Evolutionary conservation across 1,140 invertebrate species (phyloP).

Genomic region (Aphaenogaster ashmeadi): DNA sequence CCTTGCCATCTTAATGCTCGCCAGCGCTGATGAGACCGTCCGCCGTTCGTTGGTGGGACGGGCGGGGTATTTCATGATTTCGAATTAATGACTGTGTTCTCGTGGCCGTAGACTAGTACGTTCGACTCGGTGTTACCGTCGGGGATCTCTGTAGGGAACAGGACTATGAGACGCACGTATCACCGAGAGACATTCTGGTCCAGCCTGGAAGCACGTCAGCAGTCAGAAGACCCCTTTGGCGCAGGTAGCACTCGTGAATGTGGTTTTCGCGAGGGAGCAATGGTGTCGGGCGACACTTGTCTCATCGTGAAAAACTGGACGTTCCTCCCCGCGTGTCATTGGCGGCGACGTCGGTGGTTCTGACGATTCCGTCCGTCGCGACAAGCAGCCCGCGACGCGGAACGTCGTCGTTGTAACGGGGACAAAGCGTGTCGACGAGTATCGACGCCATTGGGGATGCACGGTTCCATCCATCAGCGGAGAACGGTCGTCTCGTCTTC

Average conservation of each 20-base stretch:
- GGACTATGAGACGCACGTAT: constrained; percentile 42
- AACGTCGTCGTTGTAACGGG: neutral
- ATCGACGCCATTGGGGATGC: constrained; percentile 76
- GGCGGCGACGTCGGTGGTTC: constrained; percentile 65
- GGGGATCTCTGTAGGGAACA: neutral
- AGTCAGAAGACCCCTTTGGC: constrained; percentile 62
- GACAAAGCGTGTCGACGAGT: constrained; percentile 18
- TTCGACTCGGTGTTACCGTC: neutral
- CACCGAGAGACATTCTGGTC: constrained; percentile 56
- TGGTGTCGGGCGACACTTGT: constrained; percentile 83
- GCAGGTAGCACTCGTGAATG: constrained; percentile 71
- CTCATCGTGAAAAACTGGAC: constrained; percentile 83
- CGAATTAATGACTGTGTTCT: constrained; percentile 35
- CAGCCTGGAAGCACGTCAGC: constrained; percentile 59
- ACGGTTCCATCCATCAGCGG: constrained; percentile 80
- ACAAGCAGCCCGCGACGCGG: neutral
- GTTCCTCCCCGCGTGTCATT: constrained; percentile 69
- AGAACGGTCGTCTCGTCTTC: constrained; percentile 79
- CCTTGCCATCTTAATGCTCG: constrained; percentile 54
- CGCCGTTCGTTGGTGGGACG: neutral
- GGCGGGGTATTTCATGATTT: constrained; percentile 22
- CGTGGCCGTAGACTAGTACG: neutral
- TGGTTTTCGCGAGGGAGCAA: constrained; percentile 78
- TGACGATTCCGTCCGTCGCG: neutral
- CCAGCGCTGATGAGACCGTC: constrained; percentile 29